These are phyloP conservation scores for Bombus waltoni DNA, from an alignment of 1,140 invertebrate species.

Conservation along the genomic window DNA sequence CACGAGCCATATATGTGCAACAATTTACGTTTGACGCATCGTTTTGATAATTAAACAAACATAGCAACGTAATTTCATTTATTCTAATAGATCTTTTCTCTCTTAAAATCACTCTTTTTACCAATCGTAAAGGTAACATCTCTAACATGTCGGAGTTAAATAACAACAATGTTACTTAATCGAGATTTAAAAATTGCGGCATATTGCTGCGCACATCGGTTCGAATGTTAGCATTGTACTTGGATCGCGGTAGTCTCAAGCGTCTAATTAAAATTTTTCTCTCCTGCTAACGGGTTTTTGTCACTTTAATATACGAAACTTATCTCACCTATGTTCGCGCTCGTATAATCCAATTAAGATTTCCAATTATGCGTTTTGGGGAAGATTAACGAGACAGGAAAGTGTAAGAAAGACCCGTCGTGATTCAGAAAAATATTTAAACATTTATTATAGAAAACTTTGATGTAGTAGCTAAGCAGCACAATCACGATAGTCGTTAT, in stretches of 20 bases:
- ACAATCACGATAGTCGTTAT: too few species aligned
- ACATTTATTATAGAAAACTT: too few species aligned
- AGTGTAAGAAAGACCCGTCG: neutral
- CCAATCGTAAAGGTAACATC: neutral
- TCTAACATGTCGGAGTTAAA: too few species aligned
- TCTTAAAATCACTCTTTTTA: neutral
- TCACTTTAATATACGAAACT: constrained; percentile 14
- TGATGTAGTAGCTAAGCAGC: too few species aligned
- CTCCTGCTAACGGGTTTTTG: constrained; percentile 3
- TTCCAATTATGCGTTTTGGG: constrained; percentile 35
- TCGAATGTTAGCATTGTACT: neutral
- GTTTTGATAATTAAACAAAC: neutral
- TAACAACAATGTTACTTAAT: too few species aligned
- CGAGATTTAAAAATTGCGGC: neutral
- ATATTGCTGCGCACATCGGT: neutral
- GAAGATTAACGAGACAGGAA: constrained; percentile 23
- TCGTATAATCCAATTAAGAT: constrained; percentile 31
- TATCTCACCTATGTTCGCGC: neutral
- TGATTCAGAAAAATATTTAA: too few species aligned
- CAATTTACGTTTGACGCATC: neutral
- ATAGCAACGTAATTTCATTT: too few species aligned
- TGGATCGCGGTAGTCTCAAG: neutral
- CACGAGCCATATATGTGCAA: neutral
- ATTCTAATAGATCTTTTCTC: neutral
- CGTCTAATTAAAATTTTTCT: constrained; percentile 36